Evolutionary conservation across 1,140 invertebrate species (phyloP), one percentile per base, ranked within the genome.

Genomic region (Bicyclus anynana): DNA sequence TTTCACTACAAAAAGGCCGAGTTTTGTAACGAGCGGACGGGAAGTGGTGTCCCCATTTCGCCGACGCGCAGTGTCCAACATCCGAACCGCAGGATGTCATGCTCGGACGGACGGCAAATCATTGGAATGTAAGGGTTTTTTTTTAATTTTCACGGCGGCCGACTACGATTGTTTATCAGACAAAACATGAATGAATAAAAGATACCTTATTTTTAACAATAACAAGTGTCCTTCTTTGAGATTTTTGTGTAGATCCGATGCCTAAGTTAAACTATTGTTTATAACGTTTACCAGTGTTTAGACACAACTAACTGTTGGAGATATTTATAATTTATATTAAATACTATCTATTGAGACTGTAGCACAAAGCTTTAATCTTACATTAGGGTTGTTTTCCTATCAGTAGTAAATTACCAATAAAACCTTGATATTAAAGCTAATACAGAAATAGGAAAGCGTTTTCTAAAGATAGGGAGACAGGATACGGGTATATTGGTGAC

Each of bases 11-110:
- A 7, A 29, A 29, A 29, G 27, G 4, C 27, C 9, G 5, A 10
- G 27, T 29, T 29, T 29, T 29, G 38, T 42, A 42, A 42, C 38
- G 53, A 51, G 61, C 51, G 59, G 63, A 46, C 65, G 65, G 79
- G 77, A 80, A 82, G 69, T 70, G 59, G 49, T 65, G 76, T 61
- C 74, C 76, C 67, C 66, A 58, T 68, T 76, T 44, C 59, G 56
- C 16, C 23, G 56, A 48, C 38, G 50, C 47, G 47, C 56, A 38
- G 27, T 17, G 40, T 27, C 23, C 44, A 27, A 47, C 23, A n/a
- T 53, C 44, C 60, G 49, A 49, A 62, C 57, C 48, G 53, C 67
- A 72, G 72, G 67, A 72, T 75, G 67, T 75, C 59, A 75, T 55
- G 69, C 59, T 69, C 52, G 35, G 59, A 48, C 44, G 59, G 44